These are phyloP conservation scores for Leucophenga maculata DNA, from an alignment of 2,888 invertebrate species.

Conservation along the genomic window DNA sequence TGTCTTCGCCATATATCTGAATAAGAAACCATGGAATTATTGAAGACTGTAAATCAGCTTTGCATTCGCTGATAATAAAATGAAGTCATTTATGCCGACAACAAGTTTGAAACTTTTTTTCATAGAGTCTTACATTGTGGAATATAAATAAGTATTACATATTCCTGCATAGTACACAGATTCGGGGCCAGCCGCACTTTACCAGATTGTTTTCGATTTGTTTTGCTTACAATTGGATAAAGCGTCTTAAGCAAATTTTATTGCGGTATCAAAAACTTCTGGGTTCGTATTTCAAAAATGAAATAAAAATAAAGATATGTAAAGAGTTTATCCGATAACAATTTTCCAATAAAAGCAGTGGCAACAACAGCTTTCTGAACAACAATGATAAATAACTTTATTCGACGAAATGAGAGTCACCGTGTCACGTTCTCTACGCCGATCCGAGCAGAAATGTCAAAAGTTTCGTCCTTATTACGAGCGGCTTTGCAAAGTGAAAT, in stretches of 20 bases:
- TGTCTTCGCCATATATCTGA: too few relatives aligned
- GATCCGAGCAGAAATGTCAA: not conserved
- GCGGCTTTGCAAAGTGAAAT: not conserved
- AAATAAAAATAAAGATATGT: not conserved
- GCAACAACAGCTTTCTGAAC: not conserved
- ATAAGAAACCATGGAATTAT: too few relatives aligned
- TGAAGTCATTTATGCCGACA: too few relatives aligned
- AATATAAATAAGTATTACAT: too few relatives aligned
- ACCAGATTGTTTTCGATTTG: too few relatives aligned
- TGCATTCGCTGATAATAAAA: too few relatives aligned
- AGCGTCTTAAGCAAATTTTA: not conserved
- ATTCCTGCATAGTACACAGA: too few relatives aligned
- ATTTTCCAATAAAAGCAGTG: not conserved
- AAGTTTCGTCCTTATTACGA: constrained; percentile 1
- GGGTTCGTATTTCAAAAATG: not conserved
- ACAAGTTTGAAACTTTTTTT: too few relatives aligned
- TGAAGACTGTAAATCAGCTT: too few relatives aligned
- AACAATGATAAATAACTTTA: constrained; percentile 8
- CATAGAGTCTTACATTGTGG: too few relatives aligned
- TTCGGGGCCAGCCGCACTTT: too few relatives aligned
- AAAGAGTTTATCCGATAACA: constrained; percentile 1
- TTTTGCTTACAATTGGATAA: not conserved
- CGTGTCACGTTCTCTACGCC: not conserved
- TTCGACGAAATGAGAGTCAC: not conserved
- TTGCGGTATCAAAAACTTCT: not conserved